phyloP scores from a whole-genome alignment of 2,888 invertebrate genomes.

The Gerris lacustris region DNA sequence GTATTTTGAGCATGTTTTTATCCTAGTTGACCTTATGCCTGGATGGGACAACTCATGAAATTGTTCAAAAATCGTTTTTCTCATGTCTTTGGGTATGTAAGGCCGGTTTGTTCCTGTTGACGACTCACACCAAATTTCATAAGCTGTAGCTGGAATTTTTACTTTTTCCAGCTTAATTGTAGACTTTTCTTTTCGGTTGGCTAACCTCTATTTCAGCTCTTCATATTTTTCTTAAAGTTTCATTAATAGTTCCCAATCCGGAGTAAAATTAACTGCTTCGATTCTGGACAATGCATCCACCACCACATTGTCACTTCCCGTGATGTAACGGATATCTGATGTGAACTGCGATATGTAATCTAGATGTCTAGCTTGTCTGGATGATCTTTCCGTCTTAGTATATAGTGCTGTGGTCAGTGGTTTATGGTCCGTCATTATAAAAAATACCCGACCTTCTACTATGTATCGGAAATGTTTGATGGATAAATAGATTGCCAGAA shows the following conservation, averaged over 20 bases:
- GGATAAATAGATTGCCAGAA: constrained; percentile 36
- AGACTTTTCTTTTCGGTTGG: neutral
- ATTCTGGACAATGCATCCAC: constrained; percentile 35
- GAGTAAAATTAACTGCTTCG: constrained; percentile 18
- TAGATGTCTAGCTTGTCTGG: constrained; percentile 34
- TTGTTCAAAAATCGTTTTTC: constrained; percentile 20
- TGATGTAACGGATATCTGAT: constrained; percentile 34
- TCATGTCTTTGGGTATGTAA: constrained; percentile 18
- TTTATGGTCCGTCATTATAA: constrained; percentile 15
- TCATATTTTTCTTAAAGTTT: neutral
- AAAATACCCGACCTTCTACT: constrained; percentile 15
- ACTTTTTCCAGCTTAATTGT: constrained; percentile 1
- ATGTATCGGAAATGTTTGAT: constrained; percentile 20
- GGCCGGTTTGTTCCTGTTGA: constrained; percentile 18
- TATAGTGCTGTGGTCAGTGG: constrained; percentile 16
- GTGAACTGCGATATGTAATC: constrained; percentile 34
- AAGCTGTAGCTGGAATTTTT: neutral
- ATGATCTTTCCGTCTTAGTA: constrained; percentile 32
- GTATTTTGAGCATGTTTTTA: constrained; percentile 33
- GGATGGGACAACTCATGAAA: constrained; percentile 32
- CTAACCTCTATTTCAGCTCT: neutral
- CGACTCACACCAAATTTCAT: constrained; percentile 23
- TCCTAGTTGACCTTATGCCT: constrained; percentile 28
- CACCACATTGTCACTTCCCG: constrained; percentile 33
- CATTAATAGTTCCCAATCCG: neutral